Evolutionary conservation across 53 echinoderm and acorn worm genomes (phyloP).

Genomic region (Crossaster papposus): DNA sequence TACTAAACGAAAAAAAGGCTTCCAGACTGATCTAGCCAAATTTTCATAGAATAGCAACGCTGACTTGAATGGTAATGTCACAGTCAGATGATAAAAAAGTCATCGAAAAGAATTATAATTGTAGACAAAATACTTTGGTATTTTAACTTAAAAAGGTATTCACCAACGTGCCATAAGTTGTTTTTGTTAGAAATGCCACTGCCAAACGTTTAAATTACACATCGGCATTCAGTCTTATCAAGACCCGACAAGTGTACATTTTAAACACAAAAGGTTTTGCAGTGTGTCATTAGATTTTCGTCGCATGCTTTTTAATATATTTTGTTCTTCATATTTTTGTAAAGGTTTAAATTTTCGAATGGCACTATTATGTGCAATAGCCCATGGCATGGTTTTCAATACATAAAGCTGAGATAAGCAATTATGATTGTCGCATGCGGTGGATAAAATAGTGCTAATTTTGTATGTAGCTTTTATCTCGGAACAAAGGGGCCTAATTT

Average conservation of each 20-base stretch:
- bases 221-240: not conserved
- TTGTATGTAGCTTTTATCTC: not conserved
- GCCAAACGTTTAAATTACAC: not conserved
- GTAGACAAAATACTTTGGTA: not conserved
- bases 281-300: not conserved
- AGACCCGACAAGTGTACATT: not conserved
- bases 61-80: no score
- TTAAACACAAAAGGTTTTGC: not conserved
- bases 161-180: conserved; percentile 33
- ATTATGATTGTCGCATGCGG: not conserved
- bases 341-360: not conserved
- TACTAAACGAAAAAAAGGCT: no score
- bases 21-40: no score
- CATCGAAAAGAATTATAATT: not conserved
- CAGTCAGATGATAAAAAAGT: no score
- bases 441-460: not conserved
- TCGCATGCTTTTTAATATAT: not conserved
- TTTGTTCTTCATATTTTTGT: not conserved
- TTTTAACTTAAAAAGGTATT: conserved; percentile 10
- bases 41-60: no score
- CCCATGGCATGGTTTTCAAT: not conserved
- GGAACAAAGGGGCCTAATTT: not conserved
- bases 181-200: not conserved
- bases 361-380: not conserved
- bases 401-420: not conserved